Evolutionary conservation across 2,888 invertebrate species (phyloP).

Genomic region (Harpalus rubripes): DNA sequence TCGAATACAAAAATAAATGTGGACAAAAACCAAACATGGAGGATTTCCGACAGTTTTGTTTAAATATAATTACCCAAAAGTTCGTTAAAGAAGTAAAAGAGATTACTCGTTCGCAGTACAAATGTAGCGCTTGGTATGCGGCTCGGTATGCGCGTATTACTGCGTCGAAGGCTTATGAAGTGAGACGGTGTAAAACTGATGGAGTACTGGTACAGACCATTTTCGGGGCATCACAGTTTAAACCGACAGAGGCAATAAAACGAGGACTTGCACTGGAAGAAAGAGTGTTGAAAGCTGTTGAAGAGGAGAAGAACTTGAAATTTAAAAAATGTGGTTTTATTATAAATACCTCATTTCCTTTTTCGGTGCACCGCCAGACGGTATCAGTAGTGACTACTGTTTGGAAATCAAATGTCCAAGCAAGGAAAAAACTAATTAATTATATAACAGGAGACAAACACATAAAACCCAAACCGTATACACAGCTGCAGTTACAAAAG

Average conservation of each 20-base stretch:
- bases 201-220: not conserved
- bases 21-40: no score
- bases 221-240: slow-evolving; percentile 5
- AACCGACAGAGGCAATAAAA: slow-evolving; percentile 6
- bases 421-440: no score
- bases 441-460: no score
- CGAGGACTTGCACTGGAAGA: not conserved
- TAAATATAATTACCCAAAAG: no score
- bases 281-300: not conserved
- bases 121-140: not conserved
- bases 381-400: no score
- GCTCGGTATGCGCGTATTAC: slow-evolving; percentile 10
- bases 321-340: not conserved
- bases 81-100: no score
- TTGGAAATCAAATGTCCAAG: no score
- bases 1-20: no score
- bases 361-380: slow-evolving; percentile 6
- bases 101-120: not conserved
- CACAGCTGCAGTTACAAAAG: no score
- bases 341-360: not conserved
- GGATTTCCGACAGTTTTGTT: no score
- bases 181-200: slow-evolving; percentile 12
- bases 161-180: slow-evolving; percentile 17
- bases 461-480: no score
- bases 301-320: not conserved